These are phyloP conservation scores for Alentia gelatinosa DNA, from an alignment of 2,888 invertebrate species.

Conservation along the genomic window DNA sequence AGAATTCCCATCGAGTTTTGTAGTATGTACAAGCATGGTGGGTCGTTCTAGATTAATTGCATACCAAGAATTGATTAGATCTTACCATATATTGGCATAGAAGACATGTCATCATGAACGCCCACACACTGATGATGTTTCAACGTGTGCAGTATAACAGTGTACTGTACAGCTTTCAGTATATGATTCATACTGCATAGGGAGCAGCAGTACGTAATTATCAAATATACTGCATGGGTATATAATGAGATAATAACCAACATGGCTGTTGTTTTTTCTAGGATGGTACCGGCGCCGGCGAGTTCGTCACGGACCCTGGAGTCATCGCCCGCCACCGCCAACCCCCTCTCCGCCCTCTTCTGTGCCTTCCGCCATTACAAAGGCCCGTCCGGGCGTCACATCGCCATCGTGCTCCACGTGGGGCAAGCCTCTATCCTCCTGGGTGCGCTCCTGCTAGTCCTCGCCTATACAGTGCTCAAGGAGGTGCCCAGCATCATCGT, in stretches of 20 bases:
- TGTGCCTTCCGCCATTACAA: not conserved
- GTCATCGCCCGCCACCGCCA: not conserved
- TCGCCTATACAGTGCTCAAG: not conserved
- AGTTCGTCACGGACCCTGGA: not conserved
- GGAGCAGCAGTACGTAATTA: no score
- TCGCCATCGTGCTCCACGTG: not conserved
- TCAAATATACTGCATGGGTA: no score
- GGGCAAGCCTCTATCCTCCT: not conserved
- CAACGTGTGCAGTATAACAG: no score
- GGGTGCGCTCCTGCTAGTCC: not conserved
- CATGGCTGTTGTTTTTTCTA: not conserved
- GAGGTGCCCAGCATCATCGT: not conserved
- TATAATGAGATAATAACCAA: not conserved
- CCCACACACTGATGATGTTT: no score
- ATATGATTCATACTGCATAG: no score
- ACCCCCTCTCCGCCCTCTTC: not conserved
- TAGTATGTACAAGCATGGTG: no score
- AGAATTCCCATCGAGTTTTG: no score
- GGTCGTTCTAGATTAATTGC: no score
- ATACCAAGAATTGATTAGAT: no score
- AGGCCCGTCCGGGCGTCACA: constrained; percentile 14
- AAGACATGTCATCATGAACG: no score
- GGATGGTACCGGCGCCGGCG: not conserved
- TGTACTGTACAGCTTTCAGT: no score
- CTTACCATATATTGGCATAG: no score